Evolutionary conservation across 2,888 invertebrate species (phyloP).

Genomic region (Idaea biselata): DNA sequence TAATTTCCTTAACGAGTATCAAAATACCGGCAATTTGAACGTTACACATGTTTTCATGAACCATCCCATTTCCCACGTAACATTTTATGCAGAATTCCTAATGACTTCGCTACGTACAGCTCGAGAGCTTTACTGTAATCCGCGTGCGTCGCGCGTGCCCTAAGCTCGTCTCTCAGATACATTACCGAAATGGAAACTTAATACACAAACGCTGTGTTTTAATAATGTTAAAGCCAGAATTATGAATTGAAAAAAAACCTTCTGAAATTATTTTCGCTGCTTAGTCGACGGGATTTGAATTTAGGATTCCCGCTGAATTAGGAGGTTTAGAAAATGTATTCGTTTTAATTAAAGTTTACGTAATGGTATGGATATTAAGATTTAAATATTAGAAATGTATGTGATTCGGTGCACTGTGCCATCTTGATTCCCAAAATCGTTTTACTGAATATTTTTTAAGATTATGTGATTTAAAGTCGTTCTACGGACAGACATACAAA

Average conservation of each 20-base stretch:
- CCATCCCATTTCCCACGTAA: not conserved
- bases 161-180: not conserved
- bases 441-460: no score
- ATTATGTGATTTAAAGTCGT: no score
- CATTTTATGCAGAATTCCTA: not conserved
- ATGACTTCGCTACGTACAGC: not conserved
- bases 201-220: not conserved
- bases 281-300: no score
- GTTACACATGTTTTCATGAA: not conserved
- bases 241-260: not conserved
- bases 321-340: no score
- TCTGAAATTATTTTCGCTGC: no score
- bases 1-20: constrained; percentile 3
- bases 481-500: no score
- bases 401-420: no score
- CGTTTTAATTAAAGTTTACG: no score
- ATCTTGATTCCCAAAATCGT: no score
- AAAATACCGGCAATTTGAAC: not conserved
- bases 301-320: no score
- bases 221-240: not conserved
- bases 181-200: not conserved
- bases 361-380: no score
- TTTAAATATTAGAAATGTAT: no score
- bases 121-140: not conserved
- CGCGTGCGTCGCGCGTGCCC: not conserved